Evolutionary conservation across 2,113 vertebrate species (phyloP).

Genomic region (Neogobius melanostomus): DNA sequence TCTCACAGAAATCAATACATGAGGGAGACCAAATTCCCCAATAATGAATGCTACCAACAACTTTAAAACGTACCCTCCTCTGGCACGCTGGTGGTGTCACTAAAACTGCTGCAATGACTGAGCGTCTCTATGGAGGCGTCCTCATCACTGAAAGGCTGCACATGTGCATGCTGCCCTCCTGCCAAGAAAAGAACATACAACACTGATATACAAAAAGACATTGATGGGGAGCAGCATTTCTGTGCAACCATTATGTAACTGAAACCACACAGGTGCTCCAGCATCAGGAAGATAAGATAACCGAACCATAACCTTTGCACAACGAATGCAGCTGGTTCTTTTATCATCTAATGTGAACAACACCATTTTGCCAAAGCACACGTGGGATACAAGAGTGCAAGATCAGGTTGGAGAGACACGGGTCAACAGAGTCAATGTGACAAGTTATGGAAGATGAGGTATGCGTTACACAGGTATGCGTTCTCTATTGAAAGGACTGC

Average conservation of each 20-base stretch:
- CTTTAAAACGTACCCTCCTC: slow-evolving; percentile 85
- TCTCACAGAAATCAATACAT: not conserved
- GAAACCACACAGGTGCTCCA: slow-evolving; percentile 18
- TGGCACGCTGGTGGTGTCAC: slow-evolving; percentile 87
- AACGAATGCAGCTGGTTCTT: slow-evolving; percentile 10
- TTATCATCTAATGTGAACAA: slow-evolving; percentile 8
- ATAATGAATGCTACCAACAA: not conserved
- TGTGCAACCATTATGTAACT: slow-evolving; percentile 36
- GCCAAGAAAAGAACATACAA: slow-evolving; percentile 2
- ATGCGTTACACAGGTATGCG: too few relatives aligned
- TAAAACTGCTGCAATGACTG: slow-evolving; percentile 97
- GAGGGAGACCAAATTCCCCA: too few relatives aligned
- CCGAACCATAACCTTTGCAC: slow-evolving; percentile 37
- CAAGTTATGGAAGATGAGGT: not conserved
- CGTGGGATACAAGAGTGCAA: slow-evolving; percentile 8
- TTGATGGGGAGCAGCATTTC: not conserved
- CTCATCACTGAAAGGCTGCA: slow-evolving; percentile 97
- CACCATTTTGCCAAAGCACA: not conserved
- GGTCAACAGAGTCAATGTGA: not conserved
- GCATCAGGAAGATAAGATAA: slow-evolving; percentile 27
- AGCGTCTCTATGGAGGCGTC: slow-evolving; percentile 96
- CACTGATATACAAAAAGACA: not conserved
- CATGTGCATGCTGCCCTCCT: slow-evolving; percentile 88
- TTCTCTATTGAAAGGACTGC: too few relatives aligned
- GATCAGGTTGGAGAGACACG: slow-evolving; percentile 14